Evolutionary conservation across 2,888 invertebrate genomes (phyloP), one percentile per base, ranked within the genome.

Genomic region (Prosopocoilus inquinatus): DNA sequence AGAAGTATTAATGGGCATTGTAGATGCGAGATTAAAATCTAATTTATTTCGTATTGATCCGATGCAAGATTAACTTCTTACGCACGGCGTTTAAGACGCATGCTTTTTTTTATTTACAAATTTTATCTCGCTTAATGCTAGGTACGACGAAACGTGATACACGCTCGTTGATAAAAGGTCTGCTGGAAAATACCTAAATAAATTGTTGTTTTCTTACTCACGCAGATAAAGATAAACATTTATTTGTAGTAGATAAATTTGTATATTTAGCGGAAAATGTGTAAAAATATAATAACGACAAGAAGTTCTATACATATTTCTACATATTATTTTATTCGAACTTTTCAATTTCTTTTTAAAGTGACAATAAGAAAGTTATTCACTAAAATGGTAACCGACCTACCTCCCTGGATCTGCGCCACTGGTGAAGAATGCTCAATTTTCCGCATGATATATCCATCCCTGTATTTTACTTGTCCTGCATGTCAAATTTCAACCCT

Each of bases 21-120:
- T 53, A 55, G 50, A 50, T 46, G 50, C n/a, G 55, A 55, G 55
- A 55, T 55, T 55, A 55, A 55, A 55, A 55, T 38, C 50, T 50
- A 55, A 55, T 55, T 55, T 55, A 49, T 55, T 55, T 55, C 47
- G 36, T 41, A 48, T 36, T 38, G 44, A 49, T 44, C 35, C 49
- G 48, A 43, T 33, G 34, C 41, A 49, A 41, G 54, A 54, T 45
- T 54, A 54, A 20, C 53, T 47, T 47, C 36, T 53, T 43, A 39
- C 39, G 34, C 36, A 43, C 11, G 38, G 38, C 11, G 12, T 38
- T 11, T 12, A 38, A 38, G 12, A 13, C 38, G 38, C 38, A 38
- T 38, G 38, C 11, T 38, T 28, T 28, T 28, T 28, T 38, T 38
- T 38, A 38, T 38, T 38, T 38, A 38, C 38, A 38, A 38, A 38